These are phyloP conservation scores for Tridacna crocea DNA, from an alignment of 2,888 invertebrate species.

Conservation along the genomic window DNA sequence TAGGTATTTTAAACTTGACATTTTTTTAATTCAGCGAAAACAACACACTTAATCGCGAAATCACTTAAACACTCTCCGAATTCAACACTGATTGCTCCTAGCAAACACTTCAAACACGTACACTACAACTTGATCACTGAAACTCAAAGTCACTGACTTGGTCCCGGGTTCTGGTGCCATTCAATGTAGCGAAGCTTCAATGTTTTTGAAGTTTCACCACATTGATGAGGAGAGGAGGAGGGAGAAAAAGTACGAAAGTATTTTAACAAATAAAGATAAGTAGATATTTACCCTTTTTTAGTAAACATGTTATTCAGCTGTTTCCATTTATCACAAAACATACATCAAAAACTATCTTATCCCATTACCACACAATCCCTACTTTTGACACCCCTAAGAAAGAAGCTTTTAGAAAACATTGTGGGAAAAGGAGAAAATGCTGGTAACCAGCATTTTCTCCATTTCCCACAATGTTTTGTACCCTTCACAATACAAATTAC, in stretches of 20 bases:
- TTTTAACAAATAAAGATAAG: too few species aligned
- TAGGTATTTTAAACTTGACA: constrained; percentile 1
- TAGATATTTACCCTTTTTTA: too few species aligned
- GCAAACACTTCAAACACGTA: background rate
- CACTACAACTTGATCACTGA: background rate
- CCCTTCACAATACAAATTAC: too few species aligned
- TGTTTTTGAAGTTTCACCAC: too few species aligned
- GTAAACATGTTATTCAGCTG: too few species aligned
- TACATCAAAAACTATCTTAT: background rate
- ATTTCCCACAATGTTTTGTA: background rate
- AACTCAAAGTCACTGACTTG: background rate
- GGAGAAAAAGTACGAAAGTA: too few species aligned
- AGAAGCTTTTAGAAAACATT: background rate
- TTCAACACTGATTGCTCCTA: background rate
- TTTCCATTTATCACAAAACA: too few species aligned
- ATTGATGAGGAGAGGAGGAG: too few species aligned
- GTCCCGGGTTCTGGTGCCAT: constrained; percentile 23
- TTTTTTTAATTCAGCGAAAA: background rate
- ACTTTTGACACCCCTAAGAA: too few species aligned
- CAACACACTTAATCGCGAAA: too few species aligned
- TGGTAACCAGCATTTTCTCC: background rate
- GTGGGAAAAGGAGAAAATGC: background rate
- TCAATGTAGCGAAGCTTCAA: constrained; percentile 14
- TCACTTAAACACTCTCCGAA: background rate
- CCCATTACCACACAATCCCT: too few species aligned